Evolutionary conservation across 2,797 vertebrate species (phyloP).

Genomic region (Manis pentadactyla): DNA sequence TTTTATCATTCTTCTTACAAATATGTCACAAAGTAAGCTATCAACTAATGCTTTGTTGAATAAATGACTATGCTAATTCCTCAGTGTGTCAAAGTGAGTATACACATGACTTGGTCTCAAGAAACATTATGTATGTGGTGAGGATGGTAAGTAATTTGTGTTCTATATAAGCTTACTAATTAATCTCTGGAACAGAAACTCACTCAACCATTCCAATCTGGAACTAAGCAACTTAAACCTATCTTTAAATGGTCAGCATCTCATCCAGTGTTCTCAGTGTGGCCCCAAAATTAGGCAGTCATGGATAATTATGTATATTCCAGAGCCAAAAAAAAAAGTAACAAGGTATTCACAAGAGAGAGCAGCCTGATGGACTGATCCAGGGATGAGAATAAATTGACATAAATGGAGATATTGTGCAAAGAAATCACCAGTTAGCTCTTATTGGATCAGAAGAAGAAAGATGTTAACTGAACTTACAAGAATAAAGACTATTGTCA

Average conservation of each 20-base stretch:
- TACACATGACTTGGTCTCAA: not conserved
- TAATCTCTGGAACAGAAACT: not conserved
- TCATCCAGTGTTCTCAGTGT: not conserved
- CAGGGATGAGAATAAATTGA: not conserved
- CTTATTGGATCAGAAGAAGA: conserved; percentile 42
- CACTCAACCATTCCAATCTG: not conserved
- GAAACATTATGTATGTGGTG: not conserved
- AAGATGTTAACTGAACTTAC: not conserved
- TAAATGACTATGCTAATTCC: conserved; percentile 6
- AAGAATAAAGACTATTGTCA: conserved; percentile 12
- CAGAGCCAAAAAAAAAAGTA: not conserved
- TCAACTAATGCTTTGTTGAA: conserved; percentile 21
- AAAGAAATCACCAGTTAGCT: conserved; percentile 17
- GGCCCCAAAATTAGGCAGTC: not conserved
- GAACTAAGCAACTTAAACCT: not conserved
- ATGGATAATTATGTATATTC: not conserved
- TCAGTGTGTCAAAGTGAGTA: not conserved
- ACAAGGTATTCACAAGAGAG: not conserved
- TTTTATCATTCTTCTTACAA: not conserved
- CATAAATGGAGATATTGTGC: not conserved
- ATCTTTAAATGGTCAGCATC: not conserved
- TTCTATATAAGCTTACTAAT: not conserved
- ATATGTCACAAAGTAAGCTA: conserved; percentile 8
- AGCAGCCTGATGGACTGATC: not conserved
- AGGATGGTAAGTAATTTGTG: not conserved